phyloP scores from a whole-genome alignment of 2,113 vertebrate genomes.

The Actinemys pallida region DNA sequence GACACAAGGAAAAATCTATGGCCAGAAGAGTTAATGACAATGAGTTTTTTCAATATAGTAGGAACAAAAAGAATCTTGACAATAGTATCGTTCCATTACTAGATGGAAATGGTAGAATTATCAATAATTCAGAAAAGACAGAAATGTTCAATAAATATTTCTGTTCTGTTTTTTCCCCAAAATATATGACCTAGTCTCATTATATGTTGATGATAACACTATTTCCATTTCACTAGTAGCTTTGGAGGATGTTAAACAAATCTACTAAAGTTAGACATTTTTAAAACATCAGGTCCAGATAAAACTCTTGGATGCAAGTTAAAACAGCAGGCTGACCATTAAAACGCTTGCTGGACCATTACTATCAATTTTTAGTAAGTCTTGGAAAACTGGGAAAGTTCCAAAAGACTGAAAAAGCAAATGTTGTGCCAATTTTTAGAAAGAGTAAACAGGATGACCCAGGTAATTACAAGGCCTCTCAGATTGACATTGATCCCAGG shows the following conservation, averaged over 20 bases:
- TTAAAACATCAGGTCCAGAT: neutral
- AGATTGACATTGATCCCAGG: neutral
- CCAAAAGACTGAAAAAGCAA: neutral
- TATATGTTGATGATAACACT: neutral
- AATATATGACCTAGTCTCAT: neutral
- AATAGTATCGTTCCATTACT: neutral
- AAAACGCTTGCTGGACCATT: neutral
- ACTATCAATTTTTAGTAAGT: neutral
- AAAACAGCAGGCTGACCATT: neutral
- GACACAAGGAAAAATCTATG: neutral
- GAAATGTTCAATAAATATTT: neutral
- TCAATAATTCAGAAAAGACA: neutral
- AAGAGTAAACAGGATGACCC: neutral
- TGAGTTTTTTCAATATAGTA: too few species aligned
- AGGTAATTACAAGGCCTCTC: neutral
- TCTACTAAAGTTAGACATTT: neutral
- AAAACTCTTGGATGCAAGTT: neutral
- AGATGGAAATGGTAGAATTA: neutral
- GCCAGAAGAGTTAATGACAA: neutral
- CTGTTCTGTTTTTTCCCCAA: too few species aligned
- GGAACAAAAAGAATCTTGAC: neutral
- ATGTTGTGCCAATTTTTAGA: neutral
- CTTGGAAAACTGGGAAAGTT: neutral
- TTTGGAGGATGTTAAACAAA: neutral
- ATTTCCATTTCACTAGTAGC: neutral